Base-by-base conservation (phyloP, 2,113 vertebrate genomes). In the Acinonyx jubatus region DNA sequence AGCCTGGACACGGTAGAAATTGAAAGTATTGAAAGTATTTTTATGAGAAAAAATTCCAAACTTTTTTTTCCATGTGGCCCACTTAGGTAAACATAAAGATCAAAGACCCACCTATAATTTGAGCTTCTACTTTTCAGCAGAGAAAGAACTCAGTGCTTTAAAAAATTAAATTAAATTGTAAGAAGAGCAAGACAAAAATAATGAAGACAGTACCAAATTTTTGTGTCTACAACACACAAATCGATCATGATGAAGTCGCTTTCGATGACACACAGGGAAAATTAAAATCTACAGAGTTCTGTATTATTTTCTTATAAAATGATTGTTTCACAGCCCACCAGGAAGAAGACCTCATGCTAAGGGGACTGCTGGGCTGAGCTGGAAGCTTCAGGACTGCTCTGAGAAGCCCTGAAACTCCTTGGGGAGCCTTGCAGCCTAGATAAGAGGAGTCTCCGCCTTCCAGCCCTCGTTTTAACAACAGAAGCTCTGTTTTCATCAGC, bases 231-330 rank as follows among this genome's bases (percentile, higher is more conserved):
- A 80, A 83, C 71, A 89, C 27, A 33, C 0, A 7, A 85, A 11
- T 23, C 83, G 38, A 61, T 76, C 48, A 57, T 1, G 3, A 84
- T 38, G 41, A 92, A 83, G 52, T 83, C 38, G 13, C 0, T 88
- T 92, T 73, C 73, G 93, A 50, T 18, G 25, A 57, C 31, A 80
- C n/a, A 52, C 1, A 78, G 12, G 16, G 13, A 87, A 93, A 41
- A 68, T 65, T 63, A 93, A 94, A 89, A 91, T 63, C 61, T 61
- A 89, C 3, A 89, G 29, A 95, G 71, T 93, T 65, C 33, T 91
- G 19, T 29, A 89, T 65, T 79, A 55, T 71, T 91, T 93, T 95
- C 57, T 94, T 89, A 29, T 45, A 91, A 96, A 96, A 94, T 29
- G 6, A 93, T 95, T 27, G 89, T 33, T 84, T 76, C 23, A 66